Base-by-base conservation (phyloP, 1,140 invertebrate genomes). In the Drosophila athabasca region DNA sequence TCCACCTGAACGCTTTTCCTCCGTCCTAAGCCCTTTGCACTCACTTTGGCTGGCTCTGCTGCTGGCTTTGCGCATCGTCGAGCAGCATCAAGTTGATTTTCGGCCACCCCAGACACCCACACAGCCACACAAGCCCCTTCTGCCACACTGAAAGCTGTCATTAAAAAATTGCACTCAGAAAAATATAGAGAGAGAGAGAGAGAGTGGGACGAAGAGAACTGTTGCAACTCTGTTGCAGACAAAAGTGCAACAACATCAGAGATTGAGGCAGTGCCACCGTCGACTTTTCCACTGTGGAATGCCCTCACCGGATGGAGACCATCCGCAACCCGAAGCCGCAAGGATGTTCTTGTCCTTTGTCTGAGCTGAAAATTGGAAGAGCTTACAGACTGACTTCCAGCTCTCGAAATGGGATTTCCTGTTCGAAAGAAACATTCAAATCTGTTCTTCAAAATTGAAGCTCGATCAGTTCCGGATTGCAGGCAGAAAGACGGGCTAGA, bases 111-210 rank as follows among this genome's bases (percentile, higher is more conserved):
- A 5, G 11, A 35, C 35, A 7, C 19, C 22, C 31, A 17, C 62
- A 6, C 7, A 19, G 1, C 7, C 3, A 8, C 35, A 8, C 35
- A 3, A 11, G 7, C 7, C 46, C 9, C 19, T 29, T 44, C 6
- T 26, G 0, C 26, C 26, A 29, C 3, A 1, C 50, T 24, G 41
- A 49, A 73, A 73, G 70, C 68, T 79, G 69, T 79, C 76, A 79
- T 79, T 79, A 79, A 76, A 79, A 79, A 69, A 79, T 74, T 69
- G 76, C 76, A 61, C 55, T 76, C 51, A 76, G 45, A 61, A 76
- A 57, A 57, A 7, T n/a, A 61, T n/a, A 39, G 11, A 76, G 50
- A 7, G 17, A 54, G 41, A 11, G 11, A 76, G 55, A 52, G 66
- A 46, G 66, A 44, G 43, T 11, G 13, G 39, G n/a, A n/a, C n/a